Percentiles rank a stretch among this genome's conserved stretches.
Conservation (phyloP, 2,888 invertebrate genomes). For the Tenthredo mesomela region DNA sequence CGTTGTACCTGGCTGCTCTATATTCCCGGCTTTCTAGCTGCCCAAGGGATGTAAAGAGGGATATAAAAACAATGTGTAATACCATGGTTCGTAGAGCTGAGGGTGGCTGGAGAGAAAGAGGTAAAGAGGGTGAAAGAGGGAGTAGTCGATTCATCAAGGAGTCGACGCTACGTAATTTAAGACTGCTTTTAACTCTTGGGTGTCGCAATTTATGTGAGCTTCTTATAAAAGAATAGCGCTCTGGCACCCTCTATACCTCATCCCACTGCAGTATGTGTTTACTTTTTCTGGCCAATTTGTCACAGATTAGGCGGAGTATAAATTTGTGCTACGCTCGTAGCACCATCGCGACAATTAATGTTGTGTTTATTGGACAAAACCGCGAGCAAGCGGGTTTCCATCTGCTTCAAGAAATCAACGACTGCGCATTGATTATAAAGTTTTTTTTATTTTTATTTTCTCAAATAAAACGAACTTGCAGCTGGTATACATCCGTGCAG, state of each 20-base stretch:
- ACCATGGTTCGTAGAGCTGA: slow-evolving; percentile 59
- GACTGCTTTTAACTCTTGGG: slow-evolving; percentile 78
- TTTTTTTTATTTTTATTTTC: neutral
- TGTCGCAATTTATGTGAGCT: slow-evolving; percentile 78
- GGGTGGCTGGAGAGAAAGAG: slow-evolving; percentile 53
- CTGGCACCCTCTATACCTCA: slow-evolving; percentile 57
- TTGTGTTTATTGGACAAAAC: slow-evolving; percentile 56
- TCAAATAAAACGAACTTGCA: neutral
- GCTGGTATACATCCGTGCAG: neutral
- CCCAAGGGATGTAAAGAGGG: slow-evolving; percentile 62
- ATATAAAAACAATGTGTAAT: slow-evolving; percentile 74
- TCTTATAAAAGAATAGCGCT: slow-evolving; percentile 78
- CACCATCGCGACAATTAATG: slow-evolving; percentile 61
- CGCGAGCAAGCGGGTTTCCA: neutral
- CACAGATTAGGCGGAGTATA: slow-evolving; percentile 73
- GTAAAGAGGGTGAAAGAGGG: slow-evolving; percentile 62
- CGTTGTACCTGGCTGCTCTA: slow-evolving; percentile 36
- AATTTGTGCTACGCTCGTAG: slow-evolving; percentile 65
- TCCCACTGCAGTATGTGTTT: slow-evolving; percentile 58
- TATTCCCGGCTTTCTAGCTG: slow-evolving; percentile 37
- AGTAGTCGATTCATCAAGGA: slow-evolving; percentile 78
- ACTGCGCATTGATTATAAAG: slow-evolving; percentile 8
- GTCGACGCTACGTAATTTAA: slow-evolving; percentile 78
- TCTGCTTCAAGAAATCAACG: slow-evolving; percentile 24
- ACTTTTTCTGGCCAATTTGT: slow-evolving; percentile 71